These are phyloP conservation scores for Tenthredo notha DNA, from an alignment of 2,888 invertebrate species.

Conservation along the genomic window DNA sequence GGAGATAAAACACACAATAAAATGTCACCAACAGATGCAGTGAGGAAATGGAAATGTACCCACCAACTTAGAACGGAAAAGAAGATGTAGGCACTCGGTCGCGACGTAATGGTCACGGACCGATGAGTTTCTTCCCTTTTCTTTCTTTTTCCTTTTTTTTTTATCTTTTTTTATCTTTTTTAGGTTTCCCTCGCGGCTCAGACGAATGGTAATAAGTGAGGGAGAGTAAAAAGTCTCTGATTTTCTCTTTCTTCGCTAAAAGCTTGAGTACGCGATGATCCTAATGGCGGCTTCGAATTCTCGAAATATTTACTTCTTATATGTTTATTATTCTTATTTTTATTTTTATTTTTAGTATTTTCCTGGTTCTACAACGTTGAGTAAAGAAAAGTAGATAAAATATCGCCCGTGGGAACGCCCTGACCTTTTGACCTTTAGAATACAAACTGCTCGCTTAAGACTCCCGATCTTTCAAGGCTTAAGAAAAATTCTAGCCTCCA, in stretches of 20 bases:
- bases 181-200: neutral
- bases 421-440: slow-evolving; percentile 27
- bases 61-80: neutral
- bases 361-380: neutral
- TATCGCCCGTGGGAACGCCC: neutral
- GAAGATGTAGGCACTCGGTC: neutral
- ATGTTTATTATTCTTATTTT: neutral
- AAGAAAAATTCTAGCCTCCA: neutral
- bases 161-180: too few species aligned
- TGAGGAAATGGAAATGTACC: neutral
- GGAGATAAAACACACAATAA: neutral
- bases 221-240: neutral
- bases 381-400: neutral
- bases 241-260: neutral
- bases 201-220: slow-evolving; percentile 2
- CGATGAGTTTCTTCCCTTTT: neutral
- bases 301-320: slow-evolving; percentile 8
- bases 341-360: neutral
- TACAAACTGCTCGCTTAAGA: slow-evolving; percentile 17
- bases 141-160: too few species aligned
- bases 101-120: neutral
- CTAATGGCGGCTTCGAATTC: neutral
- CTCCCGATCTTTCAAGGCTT: neutral
- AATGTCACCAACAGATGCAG: neutral
- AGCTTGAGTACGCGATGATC: neutral